Evolutionary conservation across 1,140 invertebrate species (phyloP), one percentile per base, ranked within the genome.

Genomic region (Cyrtorhinus lividipennis): DNA sequence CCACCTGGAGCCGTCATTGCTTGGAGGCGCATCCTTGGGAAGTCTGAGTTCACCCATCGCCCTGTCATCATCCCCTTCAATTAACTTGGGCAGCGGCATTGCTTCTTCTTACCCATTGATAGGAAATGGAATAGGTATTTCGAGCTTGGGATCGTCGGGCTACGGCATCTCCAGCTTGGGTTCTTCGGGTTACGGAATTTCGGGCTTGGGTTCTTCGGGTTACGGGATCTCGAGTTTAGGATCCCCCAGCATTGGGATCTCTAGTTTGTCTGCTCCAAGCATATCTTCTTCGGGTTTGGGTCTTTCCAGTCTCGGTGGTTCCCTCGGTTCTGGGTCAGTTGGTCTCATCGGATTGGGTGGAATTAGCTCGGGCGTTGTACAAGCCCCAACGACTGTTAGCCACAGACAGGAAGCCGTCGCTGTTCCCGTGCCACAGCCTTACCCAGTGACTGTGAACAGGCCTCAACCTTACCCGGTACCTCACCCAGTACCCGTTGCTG

Each of bases 391-490:
- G 30, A 63, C 56, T 10, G 26, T 58, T 8, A 58, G 53, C 24
- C 53, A 48, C 2, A n/a, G 53, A 1, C 53, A 56, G 18, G 56
- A 58, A 58, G 53, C 56, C 48, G 73, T 76, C 12, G 71, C 75
- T 67, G 75, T 75, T 15, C 69, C 68, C 1, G 67, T 70, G 12
- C 62, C 70, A 2, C 68, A 75, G 1, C 71, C 74, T 25, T 69
- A 71, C 12, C 71, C 75, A 15, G 63, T 64, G 13, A 64, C 63
- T 23, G 59, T 64, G n/a, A 64, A 22, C 18, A 64, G 44, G 58
- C 27, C 57, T 24, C 38, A 60, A 10, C 57, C 63, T 45, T 25
- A 44, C n/a, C 62, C 62, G n/a, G 56, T 63, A 20, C 62, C 62
- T 30, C 62, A 63, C 23, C 62, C 62, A 22, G 62, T 63, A 20